Percentiles rank a stretch among this genome's conserved stretches.
phyloP scores from a whole-genome alignment of 2,888 invertebrate species.

The Scelioninae gen. 2 region DNA sequence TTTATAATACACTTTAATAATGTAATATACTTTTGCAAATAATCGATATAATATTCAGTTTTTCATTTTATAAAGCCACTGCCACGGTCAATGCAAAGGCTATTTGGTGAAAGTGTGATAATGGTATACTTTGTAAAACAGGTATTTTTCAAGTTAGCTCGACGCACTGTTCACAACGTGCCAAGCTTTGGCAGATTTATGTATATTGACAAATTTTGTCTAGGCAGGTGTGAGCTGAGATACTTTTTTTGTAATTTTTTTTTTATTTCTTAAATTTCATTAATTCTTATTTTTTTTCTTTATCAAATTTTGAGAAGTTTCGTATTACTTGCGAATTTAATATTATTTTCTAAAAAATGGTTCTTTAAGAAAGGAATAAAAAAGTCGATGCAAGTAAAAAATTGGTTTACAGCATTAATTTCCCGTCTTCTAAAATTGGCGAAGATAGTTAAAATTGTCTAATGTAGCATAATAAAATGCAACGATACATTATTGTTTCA shows the following conservation, averaged over 20 bases:
- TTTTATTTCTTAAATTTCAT: not conserved
- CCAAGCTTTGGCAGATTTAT: conserved; percentile 9
- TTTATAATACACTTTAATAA: conserved; percentile 29
- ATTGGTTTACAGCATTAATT: conserved; percentile 19
- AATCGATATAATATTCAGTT: conserved; percentile 17
- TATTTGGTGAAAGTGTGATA: conserved; percentile 16
- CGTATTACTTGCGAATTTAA: conserved; percentile 12
- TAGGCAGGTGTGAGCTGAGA: conserved; percentile 22
- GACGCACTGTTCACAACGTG: not conserved
- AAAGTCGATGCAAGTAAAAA: conserved; percentile 33
- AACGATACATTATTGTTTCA: too few relatives aligned
- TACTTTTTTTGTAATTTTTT: conserved; percentile 5
- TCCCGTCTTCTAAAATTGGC: conserved; percentile 2
- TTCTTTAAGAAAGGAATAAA: conserved; percentile 22
- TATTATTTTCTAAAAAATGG: not conserved
- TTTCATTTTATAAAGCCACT: conserved; percentile 20
- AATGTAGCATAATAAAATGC: conserved; percentile 9
- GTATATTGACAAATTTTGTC: conserved; percentile 27
- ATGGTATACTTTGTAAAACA: not conserved
- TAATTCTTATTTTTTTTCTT: conserved; percentile 4
- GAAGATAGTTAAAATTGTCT: conserved; percentile 16
- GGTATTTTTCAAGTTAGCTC: not conserved
- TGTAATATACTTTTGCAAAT: conserved; percentile 11
- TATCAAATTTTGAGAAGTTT: conserved; percentile 13
- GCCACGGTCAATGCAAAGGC: conserved; percentile 27